phyloP scores from a whole-genome alignment of 1,140 invertebrate species.

The Drosophila sucinea region DNA sequence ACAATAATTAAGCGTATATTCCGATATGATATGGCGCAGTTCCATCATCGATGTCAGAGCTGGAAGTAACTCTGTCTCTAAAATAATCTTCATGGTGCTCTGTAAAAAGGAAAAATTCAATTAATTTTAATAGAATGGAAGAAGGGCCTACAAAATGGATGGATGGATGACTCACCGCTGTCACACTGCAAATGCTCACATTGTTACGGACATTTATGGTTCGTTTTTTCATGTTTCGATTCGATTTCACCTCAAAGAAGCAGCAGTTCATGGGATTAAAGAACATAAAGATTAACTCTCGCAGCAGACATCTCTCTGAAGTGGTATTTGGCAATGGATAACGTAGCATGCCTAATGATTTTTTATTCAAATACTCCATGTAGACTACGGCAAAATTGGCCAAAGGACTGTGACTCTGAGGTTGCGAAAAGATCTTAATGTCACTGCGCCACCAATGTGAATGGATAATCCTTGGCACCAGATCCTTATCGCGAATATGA shows the following conservation, averaged over 20 bases:
- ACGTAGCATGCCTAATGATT: conserved; percentile 16
- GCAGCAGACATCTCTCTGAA: conserved; percentile 59
- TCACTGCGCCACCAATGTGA: conserved; percentile 58
- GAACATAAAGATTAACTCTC: conserved; percentile 81
- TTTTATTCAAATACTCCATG: conserved; percentile 40
- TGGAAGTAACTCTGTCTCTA: conserved; percentile 43
- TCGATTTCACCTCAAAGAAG: conserved; percentile 58
- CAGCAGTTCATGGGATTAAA: conserved; percentile 55
- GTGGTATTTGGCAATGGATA: conserved; percentile 49
- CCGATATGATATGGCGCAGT: conserved; percentile 34
- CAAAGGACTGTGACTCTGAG: neutral
- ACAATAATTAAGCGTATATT: conserved; percentile 16
- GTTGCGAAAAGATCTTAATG: conserved; percentile 27
- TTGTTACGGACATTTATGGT: conserved; percentile 46
- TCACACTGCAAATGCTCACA: conserved; percentile 58
- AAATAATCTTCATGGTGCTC: conserved; percentile 10
- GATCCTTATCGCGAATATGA: neutral
- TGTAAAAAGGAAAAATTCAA: conserved; percentile 19
- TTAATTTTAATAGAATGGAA: neutral
- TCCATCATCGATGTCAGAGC: conserved; percentile 56
- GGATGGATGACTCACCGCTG: conserved; percentile 40
- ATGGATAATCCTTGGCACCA: conserved; percentile 38
- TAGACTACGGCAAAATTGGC: conserved; percentile 65
- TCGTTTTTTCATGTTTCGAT: neutral
- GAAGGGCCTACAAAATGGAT: neutral